Base-by-base conservation (phyloP, 2,113 vertebrate genomes). In the Apteryx mantelli region DNA sequence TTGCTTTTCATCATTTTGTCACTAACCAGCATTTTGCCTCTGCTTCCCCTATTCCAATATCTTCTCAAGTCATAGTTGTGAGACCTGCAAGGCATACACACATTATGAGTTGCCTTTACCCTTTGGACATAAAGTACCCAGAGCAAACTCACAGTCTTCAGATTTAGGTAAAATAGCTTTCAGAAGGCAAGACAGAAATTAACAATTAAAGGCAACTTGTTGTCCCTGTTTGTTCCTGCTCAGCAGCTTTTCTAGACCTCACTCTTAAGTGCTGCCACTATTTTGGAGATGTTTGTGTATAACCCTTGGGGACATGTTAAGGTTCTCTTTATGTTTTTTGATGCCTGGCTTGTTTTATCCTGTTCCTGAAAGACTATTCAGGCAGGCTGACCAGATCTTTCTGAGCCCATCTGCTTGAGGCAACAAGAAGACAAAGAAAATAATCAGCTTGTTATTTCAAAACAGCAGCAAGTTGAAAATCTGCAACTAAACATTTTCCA, bases 91-190 rank as follows among this genome's bases (percentile, higher is more conserved):
- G 25, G 76, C 50, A 40, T 66, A 60, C 17, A 63, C 32, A 77
- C 64, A 69, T 95, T 78, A 55, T 42, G 48, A 86, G 2, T 12
- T 61, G 64, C 34, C 65, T 75, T 95, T 95, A 88, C 36, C 28
- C 68, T 65, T 88, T 88, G 75, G 95, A 97, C 88, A 89, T 26
- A 16, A 92, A 91, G 38, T 65, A 74, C 95, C 68, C 61, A 28
- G 32, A 95, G 92, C 85, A 15, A 97, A 84, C 48, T 94, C 82
- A 66, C 15, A 85, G 77, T 77, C 71, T 89, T 97, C 94, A 96
- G 61, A 88, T 95, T 87, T 94, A 77, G 65, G 88, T 87, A 68
- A 75, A 95, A 91, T 48, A 92, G 69, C 53, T 26, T 76, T 89
- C 75, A 82, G 87, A 93, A 90, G 46, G 84, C 77, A 90, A 89